phyloP scores from a whole-genome alignment of 2,113 vertebrate genomes.

The Cyprinus carpio region DNA sequence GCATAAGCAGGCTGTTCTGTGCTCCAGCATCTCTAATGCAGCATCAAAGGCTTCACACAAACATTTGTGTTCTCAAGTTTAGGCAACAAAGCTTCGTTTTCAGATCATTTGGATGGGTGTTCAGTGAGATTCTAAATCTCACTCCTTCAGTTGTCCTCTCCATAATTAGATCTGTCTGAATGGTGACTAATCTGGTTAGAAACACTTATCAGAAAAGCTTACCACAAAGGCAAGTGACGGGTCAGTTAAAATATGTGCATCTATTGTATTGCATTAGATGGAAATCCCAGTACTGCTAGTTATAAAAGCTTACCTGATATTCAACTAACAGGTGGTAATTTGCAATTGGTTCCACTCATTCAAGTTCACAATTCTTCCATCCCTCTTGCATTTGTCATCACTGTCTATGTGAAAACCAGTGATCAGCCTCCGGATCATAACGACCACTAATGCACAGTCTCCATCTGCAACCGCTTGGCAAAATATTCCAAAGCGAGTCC shows the following conservation, averaged over 20 bases:
- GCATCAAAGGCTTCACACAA: slow-evolving; percentile 5
- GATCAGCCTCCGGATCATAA: slow-evolving; percentile 27
- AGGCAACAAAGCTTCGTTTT: slow-evolving; percentile 10
- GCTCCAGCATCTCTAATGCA: slow-evolving; percentile 30
- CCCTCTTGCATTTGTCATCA: slow-evolving; percentile 57
- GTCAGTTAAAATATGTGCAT: not conserved
- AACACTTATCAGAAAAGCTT: slow-evolving; percentile 9
- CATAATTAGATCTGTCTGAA: not conserved
- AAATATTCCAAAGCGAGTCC: slow-evolving; percentile 55
- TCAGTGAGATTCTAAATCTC: not conserved
- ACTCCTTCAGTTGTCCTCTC: not conserved
- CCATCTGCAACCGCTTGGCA: slow-evolving; percentile 63
- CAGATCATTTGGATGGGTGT: not conserved
- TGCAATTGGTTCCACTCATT: slow-evolving; percentile 59
- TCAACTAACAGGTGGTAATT: slow-evolving; percentile 76
- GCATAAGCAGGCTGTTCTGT: not conserved
- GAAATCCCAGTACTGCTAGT: not conserved
- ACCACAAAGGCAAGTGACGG: too few relatives aligned
- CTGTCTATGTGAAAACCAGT: slow-evolving; percentile 59
- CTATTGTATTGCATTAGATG: slow-evolving; percentile 1
- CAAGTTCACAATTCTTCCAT: slow-evolving; percentile 47
- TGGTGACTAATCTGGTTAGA: not conserved
- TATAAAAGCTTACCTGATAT: slow-evolving; percentile 70
- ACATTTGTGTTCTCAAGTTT: slow-evolving; percentile 10
- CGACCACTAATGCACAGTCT: slow-evolving; percentile 42